Percentiles rank a stretch among this genome's conserved stretches.
Conservation (phyloP, 1,140 invertebrate species). For the Drosophila pectinifera region DNA sequence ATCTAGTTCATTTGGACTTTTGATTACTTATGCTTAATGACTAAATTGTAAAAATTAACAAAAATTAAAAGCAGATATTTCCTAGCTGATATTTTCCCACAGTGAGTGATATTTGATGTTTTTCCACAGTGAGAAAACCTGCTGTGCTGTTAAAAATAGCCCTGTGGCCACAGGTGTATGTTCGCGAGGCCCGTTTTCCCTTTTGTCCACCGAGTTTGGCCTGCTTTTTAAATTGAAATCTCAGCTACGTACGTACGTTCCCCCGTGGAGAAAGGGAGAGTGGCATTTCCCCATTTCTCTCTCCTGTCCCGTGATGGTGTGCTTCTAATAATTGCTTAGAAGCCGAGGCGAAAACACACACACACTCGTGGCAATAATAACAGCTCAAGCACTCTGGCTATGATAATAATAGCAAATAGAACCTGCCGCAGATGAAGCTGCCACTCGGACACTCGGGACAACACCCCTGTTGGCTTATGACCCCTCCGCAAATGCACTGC, state of each 20-base stretch:
- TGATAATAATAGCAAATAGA: conserved; percentile 68
- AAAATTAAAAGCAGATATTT: neutral
- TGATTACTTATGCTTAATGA: neutral
- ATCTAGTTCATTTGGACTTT: neutral
- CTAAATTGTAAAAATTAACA: neutral
- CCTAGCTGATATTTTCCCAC: neutral
- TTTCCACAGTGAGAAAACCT: conserved; percentile 9
- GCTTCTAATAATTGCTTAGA: conserved; percentile 77
- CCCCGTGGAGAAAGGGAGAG: conserved; percentile 22
- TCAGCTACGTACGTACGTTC: conserved; percentile 13
- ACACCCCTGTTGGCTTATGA: conserved; percentile 26
- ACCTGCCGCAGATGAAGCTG: conserved; percentile 27
- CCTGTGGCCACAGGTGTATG: conserved; percentile 22
- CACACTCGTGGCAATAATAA: conserved; percentile 67
- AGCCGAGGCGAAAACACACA: conserved; percentile 39
- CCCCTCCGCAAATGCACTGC: conserved; percentile 50
- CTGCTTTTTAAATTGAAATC: conserved; percentile 56
- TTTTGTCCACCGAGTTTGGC: conserved; percentile 29
- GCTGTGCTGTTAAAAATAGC: conserved; percentile 21
- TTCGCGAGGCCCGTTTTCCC: neutral
- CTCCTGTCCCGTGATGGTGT: conserved; percentile 10
- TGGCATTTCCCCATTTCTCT: neutral
- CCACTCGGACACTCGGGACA: conserved; percentile 21
- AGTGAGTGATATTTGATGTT: neutral
- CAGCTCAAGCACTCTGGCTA: conserved; percentile 16